These are phyloP conservation scores for Anticlea derivata DNA, from an alignment of 2,888 invertebrate species.

Conservation along the genomic window DNA sequence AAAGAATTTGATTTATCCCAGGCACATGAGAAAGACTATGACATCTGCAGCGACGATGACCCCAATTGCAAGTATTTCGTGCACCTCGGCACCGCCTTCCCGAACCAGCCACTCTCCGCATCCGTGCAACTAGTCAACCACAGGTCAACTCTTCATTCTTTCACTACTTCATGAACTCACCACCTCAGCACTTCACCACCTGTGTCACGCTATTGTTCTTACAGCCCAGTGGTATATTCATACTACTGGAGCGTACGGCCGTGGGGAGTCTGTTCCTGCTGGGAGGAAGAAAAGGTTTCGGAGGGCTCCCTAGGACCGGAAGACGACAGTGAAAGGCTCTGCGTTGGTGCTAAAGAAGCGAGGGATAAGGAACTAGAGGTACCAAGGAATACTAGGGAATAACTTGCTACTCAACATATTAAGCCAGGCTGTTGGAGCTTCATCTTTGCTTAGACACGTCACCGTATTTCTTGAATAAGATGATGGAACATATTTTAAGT, in stretches of 20 bases:
- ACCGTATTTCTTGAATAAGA: too few relatives aligned
- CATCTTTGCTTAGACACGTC: too few relatives aligned
- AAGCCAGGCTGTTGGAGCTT: too few relatives aligned
- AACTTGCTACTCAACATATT: too few relatives aligned
- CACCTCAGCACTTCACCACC: too few relatives aligned
- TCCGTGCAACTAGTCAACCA: conserved; percentile 57
- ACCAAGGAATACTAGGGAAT: not conserved
- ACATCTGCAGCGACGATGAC: conserved; percentile 62
- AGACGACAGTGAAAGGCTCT: conserved; percentile 34
- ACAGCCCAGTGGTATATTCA: conserved; percentile 58
- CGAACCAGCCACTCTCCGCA: conserved; percentile 50
- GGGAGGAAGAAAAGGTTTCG: conserved; percentile 34
- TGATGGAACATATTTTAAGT: too few relatives aligned
- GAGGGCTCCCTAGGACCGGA: conserved; percentile 9
- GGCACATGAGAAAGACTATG: conserved; percentile 68
- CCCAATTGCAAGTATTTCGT: conserved; percentile 61
- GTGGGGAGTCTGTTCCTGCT: conserved; percentile 60
- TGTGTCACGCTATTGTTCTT: too few relatives aligned
- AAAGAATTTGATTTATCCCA: conserved; percentile 28
- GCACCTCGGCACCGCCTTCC: conserved; percentile 63
- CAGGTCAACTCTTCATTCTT: conserved; percentile 41
- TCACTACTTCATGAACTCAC: too few relatives aligned
- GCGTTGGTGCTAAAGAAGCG: conserved; percentile 43
- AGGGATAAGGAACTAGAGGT: conserved; percentile 23
- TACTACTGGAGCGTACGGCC: conserved; percentile 64